phyloP scores from a whole-genome alignment of 2,888 invertebrate species.

The Cheilosia scutellata region DNA sequence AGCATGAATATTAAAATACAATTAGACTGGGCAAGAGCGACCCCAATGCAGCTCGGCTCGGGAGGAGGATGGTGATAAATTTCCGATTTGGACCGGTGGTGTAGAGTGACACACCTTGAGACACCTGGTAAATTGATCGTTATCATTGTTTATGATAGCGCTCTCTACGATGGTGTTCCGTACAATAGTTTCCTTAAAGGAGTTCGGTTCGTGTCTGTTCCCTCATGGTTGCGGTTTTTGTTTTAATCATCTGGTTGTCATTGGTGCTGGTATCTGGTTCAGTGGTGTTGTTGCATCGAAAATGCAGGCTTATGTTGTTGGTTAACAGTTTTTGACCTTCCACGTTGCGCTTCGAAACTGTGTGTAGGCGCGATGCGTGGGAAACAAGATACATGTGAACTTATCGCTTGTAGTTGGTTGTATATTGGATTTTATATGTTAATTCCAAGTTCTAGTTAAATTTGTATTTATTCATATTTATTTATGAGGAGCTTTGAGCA shows the following conservation, averaged over 20 bases:
- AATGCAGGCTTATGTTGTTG: neutral
- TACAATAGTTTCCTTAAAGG: conserved; percentile 53
- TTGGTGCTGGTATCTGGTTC: conserved; percentile 33
- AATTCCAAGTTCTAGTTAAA: conserved; percentile 27
- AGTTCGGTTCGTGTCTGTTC: conserved; percentile 20
- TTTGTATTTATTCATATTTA: conserved; percentile 33
- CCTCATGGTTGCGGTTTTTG: neutral
- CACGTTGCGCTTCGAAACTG: conserved; percentile 18
- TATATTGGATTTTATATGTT: conserved; percentile 29
- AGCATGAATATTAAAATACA: conserved; percentile 49
- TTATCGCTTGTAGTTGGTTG: conserved; percentile 18
- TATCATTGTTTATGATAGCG: conserved; percentile 70
- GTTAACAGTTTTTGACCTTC: conserved; percentile 59
- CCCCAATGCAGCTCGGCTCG: conserved; percentile 20
- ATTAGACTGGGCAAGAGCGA: conserved; percentile 41
- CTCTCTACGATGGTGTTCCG: conserved; percentile 7
- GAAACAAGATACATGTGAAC: conserved; percentile 45
- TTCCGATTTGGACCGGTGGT: conserved; percentile 32
- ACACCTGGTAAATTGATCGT: conserved; percentile 70
- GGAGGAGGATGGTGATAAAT: conserved; percentile 50
- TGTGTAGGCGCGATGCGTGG: conserved; percentile 62
- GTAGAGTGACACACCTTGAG: conserved; percentile 62
- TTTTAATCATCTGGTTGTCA: conserved; percentile 32
- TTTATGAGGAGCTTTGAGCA: conserved; percentile 1
- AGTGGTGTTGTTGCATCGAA: neutral